Evolutionary conservation across 2,113 vertebrate species (phyloP), one percentile per base, ranked within the genome.

Genomic region (Neolamprologus tretocephalus): DNA sequence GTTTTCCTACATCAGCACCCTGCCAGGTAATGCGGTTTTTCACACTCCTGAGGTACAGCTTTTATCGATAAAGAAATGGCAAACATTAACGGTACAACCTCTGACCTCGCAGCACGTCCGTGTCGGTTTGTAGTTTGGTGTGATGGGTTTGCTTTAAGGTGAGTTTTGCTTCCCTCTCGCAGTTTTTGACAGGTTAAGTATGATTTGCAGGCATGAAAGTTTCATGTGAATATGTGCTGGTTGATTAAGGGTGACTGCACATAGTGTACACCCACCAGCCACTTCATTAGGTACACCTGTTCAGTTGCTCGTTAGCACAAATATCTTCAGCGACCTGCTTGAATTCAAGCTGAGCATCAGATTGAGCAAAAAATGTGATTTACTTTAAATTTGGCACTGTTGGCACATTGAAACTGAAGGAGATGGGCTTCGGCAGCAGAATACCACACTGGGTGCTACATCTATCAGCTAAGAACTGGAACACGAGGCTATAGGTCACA

Each of bases 1-100:
- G 11, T 99, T 97, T 96, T 96, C 97, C 80, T 99, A 97, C 75
- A 98, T 99, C 90, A 97, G 85, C 94, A 97, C 97, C 82, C 94
- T 99, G 89, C 98, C 98, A 93, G 98, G 98, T 99, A 88, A 53
- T 1, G 16, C 0, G 1, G 11, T 19, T 45, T 8, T 23, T 58
- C 16, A 26, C 54, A 57, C 33, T 28, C 0, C 2, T 13, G 23
- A 75, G 42, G 68, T 4, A 28, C 40, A 75, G 14, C 16, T 28
- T 75, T 68, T 68, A 37, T 40, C 7, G n/a, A 35, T 71, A 71
- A 42, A 71, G 63, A 40, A 40, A 40, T 21, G 4, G 2, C 19
- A 13, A 40, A 68, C 35, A 68, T 9, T 9, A 40, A 40, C 3
- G 3, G 4, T 71, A 21, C 2, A 3, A 91, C 91, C 80, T 91